Conservation (phyloP, 2,888 invertebrate genomes). For the Pyrrhia umbra region DNA sequence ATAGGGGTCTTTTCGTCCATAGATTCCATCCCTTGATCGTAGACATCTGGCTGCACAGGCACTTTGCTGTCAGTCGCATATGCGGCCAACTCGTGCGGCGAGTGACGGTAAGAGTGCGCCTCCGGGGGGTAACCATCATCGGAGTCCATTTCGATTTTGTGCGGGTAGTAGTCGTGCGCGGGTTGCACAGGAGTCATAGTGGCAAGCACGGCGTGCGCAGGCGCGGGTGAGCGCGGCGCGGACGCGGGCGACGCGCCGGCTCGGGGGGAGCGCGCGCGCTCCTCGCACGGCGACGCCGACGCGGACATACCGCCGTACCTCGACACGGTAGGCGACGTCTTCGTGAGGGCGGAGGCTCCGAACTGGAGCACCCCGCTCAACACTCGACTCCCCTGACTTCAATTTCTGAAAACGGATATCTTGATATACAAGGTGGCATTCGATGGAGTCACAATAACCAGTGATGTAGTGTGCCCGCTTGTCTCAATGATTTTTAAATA, state of each 20-base stretch:
- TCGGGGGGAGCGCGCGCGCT: slow-evolving; percentile 85
- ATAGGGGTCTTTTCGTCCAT: slow-evolving; percentile 93
- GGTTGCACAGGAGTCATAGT: slow-evolving; percentile 96
- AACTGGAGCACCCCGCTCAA: slow-evolving; percentile 84
- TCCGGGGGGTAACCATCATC: slow-evolving; percentile 91
- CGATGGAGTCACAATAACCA: slow-evolving; percentile 12
- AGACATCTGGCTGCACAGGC: slow-evolving; percentile 88
- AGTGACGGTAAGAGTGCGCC: slow-evolving; percentile 90
- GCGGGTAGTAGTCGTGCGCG: slow-evolving; percentile 92
- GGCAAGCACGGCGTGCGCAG: slow-evolving; percentile 94
- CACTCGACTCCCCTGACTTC: slow-evolving; percentile 72
- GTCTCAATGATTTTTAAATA: slow-evolving; percentile 24
- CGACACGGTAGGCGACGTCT: slow-evolving; percentile 76
- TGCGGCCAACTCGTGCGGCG: slow-evolving; percentile 88
- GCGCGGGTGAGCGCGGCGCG: slow-evolving; percentile 91
- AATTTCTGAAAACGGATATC: slow-evolving; percentile 78
- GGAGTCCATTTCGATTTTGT: slow-evolving; percentile 91
- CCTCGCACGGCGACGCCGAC: slow-evolving; percentile 84
- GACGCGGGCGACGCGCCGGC: slow-evolving; percentile 87
- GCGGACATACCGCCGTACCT: slow-evolving; percentile 85
- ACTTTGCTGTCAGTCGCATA: slow-evolving; percentile 90
- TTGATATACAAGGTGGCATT: slow-evolving; percentile 3
- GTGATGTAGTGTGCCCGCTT: slow-evolving; percentile 29
- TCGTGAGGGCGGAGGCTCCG: slow-evolving; percentile 82
- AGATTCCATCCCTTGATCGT: slow-evolving; percentile 87